Evolutionary conservation across 2,888 invertebrate genomes (phyloP), one percentile per base, ranked within the genome.

Genomic region (Schizotus pectinicornis): DNA sequence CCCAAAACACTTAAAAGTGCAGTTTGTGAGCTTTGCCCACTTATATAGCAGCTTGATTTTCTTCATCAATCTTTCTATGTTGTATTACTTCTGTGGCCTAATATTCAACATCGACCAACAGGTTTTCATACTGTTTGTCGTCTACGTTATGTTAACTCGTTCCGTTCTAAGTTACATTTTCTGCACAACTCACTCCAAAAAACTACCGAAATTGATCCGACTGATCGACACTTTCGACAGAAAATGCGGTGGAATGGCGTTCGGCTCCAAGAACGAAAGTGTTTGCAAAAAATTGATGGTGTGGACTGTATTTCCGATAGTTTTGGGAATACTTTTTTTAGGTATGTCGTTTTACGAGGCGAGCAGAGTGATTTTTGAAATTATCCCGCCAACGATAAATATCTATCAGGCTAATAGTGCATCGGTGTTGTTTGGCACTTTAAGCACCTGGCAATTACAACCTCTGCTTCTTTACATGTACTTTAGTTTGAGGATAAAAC

Each of bases 391-490:
- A 1, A 33, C 41, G n/a, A 1, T 42, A 6, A 9, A 13, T 5
- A 13, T 1, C 6, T 5, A 9, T 3, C 7, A 55, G 7, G 39
- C 7, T 1, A 35, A 14, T 30, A 12, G 42, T 8, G 59, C 67
- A 11, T 55, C 63, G 7, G 11, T 34, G 6, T 62, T 67, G 32
- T 68, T 71, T 49, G 67, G 69, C 12, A 42, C 64, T 33, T 48
- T 71, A 13, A 62, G 63, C 7, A 61, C 56, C 8, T 71, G 71
- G 70, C 69, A 68, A 41, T 39, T 68, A 34, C 36, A 59, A 22
- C 71, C 70, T 0, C 53, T 64, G 9, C 57, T 69, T n/a, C 41
- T 70, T 6, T 71, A 69, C 46, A 55, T 62, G 13, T 69, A 69
- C 34, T 68, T 71, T 46, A 59, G 64, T 7, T 32, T 49, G 1